These are phyloP conservation scores for Callopanchax toddi DNA, from an alignment of 2,113 vertebrate species.

Conservation along the genomic window DNA sequence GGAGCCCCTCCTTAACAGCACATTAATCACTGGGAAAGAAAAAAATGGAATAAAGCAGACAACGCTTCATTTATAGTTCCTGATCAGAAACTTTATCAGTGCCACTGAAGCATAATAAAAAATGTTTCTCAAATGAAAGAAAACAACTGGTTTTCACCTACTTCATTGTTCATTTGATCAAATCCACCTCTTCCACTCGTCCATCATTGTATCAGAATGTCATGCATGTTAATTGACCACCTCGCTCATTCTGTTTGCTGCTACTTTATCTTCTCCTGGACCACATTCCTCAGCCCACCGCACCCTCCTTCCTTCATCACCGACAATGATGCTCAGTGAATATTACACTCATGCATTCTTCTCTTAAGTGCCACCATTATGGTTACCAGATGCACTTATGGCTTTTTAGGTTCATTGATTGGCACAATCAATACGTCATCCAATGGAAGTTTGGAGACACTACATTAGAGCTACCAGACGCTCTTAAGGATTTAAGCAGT, in stretches of 20 bases:
- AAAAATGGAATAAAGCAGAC: slow-evolving; percentile 57
- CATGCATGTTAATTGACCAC: background rate
- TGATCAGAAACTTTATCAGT: slow-evolving; percentile 16
- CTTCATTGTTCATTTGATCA: slow-evolving; percentile 5
- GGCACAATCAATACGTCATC: slow-evolving; percentile 80
- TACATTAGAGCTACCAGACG: slow-evolving; percentile 72
- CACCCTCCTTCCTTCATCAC: slow-evolving; percentile 39
- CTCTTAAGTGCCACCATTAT: slow-evolving; percentile 79
- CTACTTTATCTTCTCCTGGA: background rate
- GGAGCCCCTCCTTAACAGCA: slow-evolving; percentile 55
- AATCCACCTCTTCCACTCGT: background rate
- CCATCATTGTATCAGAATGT: background rate
- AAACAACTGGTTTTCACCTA: background rate
- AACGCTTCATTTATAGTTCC: slow-evolving; percentile 30
- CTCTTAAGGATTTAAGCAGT: slow-evolving; percentile 68
- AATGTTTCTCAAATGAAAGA: slow-evolving; percentile 3
- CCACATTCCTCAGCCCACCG: slow-evolving; percentile 28
- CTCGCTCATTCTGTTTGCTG: background rate
- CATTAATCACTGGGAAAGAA: slow-evolving; percentile 77
- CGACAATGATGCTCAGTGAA: slow-evolving; percentile 64
- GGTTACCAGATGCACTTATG: slow-evolving; percentile 79
- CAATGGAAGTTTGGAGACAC: slow-evolving; percentile 74
- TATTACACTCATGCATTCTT: slow-evolving; percentile 61
- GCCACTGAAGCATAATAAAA: too few species aligned
- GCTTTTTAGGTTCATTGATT: slow-evolving; percentile 80